Evolutionary conservation across 2,888 invertebrate species (phyloP), one percentile per base, ranked within the genome.

Genomic region (Pterobdella sp.): DNA sequence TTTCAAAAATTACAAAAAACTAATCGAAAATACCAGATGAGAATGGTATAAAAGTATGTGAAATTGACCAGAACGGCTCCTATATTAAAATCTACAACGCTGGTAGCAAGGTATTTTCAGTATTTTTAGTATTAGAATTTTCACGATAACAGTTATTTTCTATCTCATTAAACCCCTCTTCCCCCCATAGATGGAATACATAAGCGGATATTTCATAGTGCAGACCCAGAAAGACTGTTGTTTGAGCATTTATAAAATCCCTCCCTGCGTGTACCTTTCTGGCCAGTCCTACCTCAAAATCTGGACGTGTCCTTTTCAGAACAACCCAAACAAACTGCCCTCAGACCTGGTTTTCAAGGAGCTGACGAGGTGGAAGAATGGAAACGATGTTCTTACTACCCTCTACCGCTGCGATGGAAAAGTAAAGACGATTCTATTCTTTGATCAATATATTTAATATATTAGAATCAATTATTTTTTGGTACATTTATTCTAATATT

Each of bases 161-260:
- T 18, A 52, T 14, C 1, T 31, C 56, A 37, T 52, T 52, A n/a
- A n/a, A 29, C 68, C 29, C 22, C 34, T 18, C 7, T 14, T 18
- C 36, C 1, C 10, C 22, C 29, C 42, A 18, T 32, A 70, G 70
- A 70, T 70, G 70, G 70, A 70, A 31, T 70, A 70, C 35, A 70
- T 70, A 1, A 70, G 70, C 35, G 70, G 70, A 3, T 70, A 70
- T 35, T 70, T 70, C 56, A 32, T 70, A 7, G 70, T 70, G n/a
- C 70, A 70, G 32, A 70, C 70, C 18, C 70, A 70, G 31, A 70
- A 56, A n/a, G 70, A 70, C 56, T 70, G 70, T 32, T 70, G 70
- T 52, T 32, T 70, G 32, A 42, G 42, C 7, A 70, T 70, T 1
- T 70, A 52, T 32, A 70, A 70, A 56, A 49, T 70, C 29, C 70